These are phyloP conservation scores for Andrena camellia DNA, from an alignment of 2,888 invertebrate species.

Conservation along the genomic window DNA sequence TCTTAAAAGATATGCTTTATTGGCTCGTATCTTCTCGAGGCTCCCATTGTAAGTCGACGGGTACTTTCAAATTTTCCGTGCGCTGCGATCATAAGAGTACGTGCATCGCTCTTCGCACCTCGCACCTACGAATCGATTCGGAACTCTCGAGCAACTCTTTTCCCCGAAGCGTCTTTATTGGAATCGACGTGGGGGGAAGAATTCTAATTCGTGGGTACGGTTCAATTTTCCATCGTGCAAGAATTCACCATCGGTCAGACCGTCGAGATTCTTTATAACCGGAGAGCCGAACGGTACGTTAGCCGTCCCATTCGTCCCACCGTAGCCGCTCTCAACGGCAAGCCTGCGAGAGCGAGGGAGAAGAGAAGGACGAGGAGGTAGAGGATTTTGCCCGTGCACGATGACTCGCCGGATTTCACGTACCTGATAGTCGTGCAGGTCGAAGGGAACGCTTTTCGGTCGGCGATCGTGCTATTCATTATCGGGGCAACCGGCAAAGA, in stretches of 20 bases:
- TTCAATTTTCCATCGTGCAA: slow-evolving; percentile 6
- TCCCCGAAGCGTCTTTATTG: no score
- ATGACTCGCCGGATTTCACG: slow-evolving; percentile 71
- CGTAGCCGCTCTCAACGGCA: slow-evolving; percentile 8
- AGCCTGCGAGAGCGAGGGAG: slow-evolving; percentile 19
- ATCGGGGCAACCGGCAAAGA: slow-evolving; percentile 59
- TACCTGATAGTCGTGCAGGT: slow-evolving; percentile 51
- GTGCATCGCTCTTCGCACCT: not conserved
- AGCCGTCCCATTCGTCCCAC: slow-evolving; percentile 48
- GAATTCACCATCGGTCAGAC: slow-evolving; percentile 40
- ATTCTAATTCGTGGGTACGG: not conserved
- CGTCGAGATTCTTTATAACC: slow-evolving; percentile 52
- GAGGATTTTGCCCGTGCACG: slow-evolving; percentile 53
- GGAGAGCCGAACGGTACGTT: slow-evolving; percentile 57
- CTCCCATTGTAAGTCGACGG: no score
- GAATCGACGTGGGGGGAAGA: no score
- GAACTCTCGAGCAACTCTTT: no score
- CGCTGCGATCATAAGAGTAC: not conserved
- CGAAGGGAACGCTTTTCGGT: slow-evolving; percentile 43
- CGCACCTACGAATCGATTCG: not conserved
- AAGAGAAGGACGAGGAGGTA: slow-evolving; percentile 20
- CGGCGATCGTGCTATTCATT: slow-evolving; percentile 68
- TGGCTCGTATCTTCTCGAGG: no score
- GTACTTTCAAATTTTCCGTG: not conserved
- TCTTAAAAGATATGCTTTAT: not conserved